Base-by-base conservation (phyloP, 2,888 invertebrate species). In the Eristalinus aeneus region DNA sequence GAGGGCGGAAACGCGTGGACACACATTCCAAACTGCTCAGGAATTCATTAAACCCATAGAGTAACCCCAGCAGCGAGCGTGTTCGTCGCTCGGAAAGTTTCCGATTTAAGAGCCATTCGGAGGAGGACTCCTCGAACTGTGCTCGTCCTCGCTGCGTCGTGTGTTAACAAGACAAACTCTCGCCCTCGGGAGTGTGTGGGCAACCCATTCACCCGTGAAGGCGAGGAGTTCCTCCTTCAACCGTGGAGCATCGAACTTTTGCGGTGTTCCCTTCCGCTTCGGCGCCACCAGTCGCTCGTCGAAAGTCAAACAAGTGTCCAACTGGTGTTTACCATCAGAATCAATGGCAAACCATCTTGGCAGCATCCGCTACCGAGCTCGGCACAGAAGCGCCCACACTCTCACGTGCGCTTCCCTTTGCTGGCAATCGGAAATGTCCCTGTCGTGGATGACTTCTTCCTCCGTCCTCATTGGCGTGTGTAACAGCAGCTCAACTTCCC, bases 231-330 rank as follows among this genome's bases (percentile, higher is more conserved):
- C 46, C 56, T 68, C 78, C 61, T 32, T 10, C 31, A 23, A 61
- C 46, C 36, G 54, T 8, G 22, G 65, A 60, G 11, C 46, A 46
- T 16, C 23, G 27, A 68, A 69, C 36, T 36, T 64, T 39, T 23
- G 11, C 0, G 11, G 53, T 46, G 53, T 46, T 36, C 53, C 61
- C 65, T 39, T 39, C 69, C 58, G 32, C 56, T 11, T 32, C 69
- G 53, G 22, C 31, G 31, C 71, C 61, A 46, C 71, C 27, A 27
- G 75, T 84, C 84, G 79, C 71, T 75, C 71, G 84, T 72, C 27
- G 61, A 84, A 75, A 84, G 84, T 84, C 84, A 84, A 84, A 84
- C 84, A 84, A 84, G 79, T 84, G 84, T 79, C 84, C 79, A 84
- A 84, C 75, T 79, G 75, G 74, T 79, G 84, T 84, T 84, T 75